Evolutionary conservation across 2,888 invertebrate genomes (phyloP).

Genomic region (Oscheius onirici): DNA sequence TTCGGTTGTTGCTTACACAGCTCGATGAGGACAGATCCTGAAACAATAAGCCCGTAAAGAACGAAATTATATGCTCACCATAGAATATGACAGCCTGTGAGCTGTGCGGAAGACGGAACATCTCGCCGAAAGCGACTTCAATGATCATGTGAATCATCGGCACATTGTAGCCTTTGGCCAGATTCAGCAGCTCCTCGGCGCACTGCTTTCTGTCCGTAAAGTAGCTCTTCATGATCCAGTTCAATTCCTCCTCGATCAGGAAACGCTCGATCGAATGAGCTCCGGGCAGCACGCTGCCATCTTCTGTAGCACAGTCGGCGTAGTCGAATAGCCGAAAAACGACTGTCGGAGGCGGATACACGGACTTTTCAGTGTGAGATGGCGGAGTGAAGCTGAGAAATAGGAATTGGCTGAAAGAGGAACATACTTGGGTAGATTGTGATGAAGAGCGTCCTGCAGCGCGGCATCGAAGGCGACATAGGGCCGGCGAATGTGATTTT

Average conservation of each 20-base stretch:
- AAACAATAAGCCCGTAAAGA: slow-evolving; percentile 70
- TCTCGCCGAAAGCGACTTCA: slow-evolving; percentile 84
- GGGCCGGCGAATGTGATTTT: slow-evolving; percentile 78
- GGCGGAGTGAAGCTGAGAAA: slow-evolving; percentile 83
- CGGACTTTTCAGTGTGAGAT: slow-evolving; percentile 87
- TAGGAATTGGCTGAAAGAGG: too few species aligned
- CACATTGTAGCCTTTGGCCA: slow-evolving; percentile 85
- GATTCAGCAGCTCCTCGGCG: slow-evolving; percentile 88
- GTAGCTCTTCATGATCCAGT: slow-evolving; percentile 89
- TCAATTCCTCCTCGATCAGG: slow-evolving; percentile 94
- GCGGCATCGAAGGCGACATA: slow-evolving; percentile 94
- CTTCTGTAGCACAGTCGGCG: slow-evolving; percentile 91
- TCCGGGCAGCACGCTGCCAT: slow-evolving; percentile 81
- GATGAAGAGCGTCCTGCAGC: slow-evolving; percentile 93
- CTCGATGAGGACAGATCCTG: slow-evolving; percentile 91
- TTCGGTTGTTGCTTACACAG: slow-evolving; percentile 94
- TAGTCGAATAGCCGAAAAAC: slow-evolving; percentile 95
- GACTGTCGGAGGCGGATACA: slow-evolving; percentile 92
- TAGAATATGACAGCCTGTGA: slow-evolving; percentile 76
- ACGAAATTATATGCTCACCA: slow-evolving; percentile 30
- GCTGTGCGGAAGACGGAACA: slow-evolving; percentile 90
- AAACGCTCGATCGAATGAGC: slow-evolving; percentile 96
- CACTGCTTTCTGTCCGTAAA: slow-evolving; percentile 90
- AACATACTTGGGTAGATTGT: slow-evolving; percentile 81
- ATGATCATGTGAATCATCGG: slow-evolving; percentile 97